Conservation (phyloP, 2,113 vertebrate genomes). For the Martes martes region DNA sequence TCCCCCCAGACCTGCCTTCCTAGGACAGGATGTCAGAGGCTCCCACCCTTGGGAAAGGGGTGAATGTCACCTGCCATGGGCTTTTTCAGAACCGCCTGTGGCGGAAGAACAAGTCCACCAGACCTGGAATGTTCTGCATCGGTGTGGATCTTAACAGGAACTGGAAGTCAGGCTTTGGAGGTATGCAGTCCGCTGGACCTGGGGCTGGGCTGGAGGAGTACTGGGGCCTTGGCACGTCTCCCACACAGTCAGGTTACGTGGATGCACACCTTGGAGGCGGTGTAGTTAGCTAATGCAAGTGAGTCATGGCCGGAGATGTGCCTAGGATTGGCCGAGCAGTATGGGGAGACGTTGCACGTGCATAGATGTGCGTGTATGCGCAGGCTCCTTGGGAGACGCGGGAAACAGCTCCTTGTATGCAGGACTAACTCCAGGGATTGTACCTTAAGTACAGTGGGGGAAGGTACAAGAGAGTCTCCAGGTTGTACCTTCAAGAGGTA, state of each 20-base stretch:
- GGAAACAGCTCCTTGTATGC: neutral
- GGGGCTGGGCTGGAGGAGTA: fast-evolving
- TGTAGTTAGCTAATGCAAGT: neutral
- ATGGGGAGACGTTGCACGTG: neutral
- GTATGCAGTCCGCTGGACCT: slow-evolving; percentile 70
- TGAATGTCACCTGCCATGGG: neutral
- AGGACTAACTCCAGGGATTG: neutral
- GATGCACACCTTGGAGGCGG: neutral
- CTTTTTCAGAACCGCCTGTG: slow-evolving; percentile 90
- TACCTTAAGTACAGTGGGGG: neutral
- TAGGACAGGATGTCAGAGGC: neutral
- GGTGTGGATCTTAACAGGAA: slow-evolving; percentile 95
- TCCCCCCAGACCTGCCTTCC: neutral
- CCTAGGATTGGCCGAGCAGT: neutral
- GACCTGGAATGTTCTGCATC: slow-evolving; percentile 78
- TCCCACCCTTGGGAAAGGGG: neutral
- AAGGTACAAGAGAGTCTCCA: neutral
- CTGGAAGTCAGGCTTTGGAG: slow-evolving; percentile 91
- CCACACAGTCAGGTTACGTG: neutral
- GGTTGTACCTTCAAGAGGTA: neutral
- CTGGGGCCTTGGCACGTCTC: neutral
- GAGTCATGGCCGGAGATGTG: neutral
- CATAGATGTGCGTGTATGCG: neutral
- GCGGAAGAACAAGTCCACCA: slow-evolving; percentile 92
- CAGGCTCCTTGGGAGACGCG: neutral